Base-by-base conservation (phyloP, 2,888 invertebrate genomes). In the Gisinianus flammeolus region DNA sequence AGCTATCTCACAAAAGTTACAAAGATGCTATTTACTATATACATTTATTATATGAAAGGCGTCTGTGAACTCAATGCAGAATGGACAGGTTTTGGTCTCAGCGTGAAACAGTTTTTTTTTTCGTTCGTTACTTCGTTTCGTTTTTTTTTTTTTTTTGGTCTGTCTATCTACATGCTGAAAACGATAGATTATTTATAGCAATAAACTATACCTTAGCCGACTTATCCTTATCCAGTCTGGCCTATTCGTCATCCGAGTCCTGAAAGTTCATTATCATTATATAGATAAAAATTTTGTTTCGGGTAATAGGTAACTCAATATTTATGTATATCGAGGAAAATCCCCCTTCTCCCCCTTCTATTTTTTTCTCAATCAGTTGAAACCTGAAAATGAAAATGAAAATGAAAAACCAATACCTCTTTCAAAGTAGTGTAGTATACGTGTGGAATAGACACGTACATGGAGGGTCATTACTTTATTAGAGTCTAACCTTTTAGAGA, bases 131-230 rank as follows among this genome's bases (percentile, higher is more conserved):
- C 35, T 66, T 62, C 19, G 30, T 67, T 31, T 67, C 26, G 30
- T 67, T 30, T 67, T 10, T 30, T 67, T 19, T 28, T 4, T 19
- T 35, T 35, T n/a, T n/a, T n/a, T n/a, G 35, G 22, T 70, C 70
- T 35, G 31, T 33, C 35, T 35, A 24, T 30, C 52, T 76, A 76
- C 62, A 76, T 70, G 77, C 44, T 71, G 64, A 77, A 77, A 68
- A 70, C 77, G 70, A 77, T 77, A 62, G 77, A 77, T 77, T 77
- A 77, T 77, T 77, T 77, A 77, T 77, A 77, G 77, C 70, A 77
- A 70, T 77, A 77, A 77, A 71, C 71, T 70, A 70, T 62, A 19
- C n/a, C 52, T 70, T 76, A 33, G 76, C 77, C 62, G 77, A 77
- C 77, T 77, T 24, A 71, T n/a, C 62, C 26, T 28, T 28, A 58